These are phyloP conservation scores for Lobophora halterata DNA, from an alignment of 2,888 invertebrate genomes.

Conservation along the genomic window DNA sequence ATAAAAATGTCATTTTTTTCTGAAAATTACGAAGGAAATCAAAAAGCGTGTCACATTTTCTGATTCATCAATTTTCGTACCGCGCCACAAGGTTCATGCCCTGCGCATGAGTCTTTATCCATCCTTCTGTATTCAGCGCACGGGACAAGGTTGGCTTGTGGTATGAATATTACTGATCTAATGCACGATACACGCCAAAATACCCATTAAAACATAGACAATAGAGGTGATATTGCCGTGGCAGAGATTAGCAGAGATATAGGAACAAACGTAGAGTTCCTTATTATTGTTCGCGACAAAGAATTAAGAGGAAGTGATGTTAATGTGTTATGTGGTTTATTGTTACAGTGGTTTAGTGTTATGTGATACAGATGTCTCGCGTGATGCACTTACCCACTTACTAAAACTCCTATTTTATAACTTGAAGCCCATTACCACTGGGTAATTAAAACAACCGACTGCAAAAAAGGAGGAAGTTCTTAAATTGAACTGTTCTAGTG, in stretches of 20 bases:
- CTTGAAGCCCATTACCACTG: too few relatives aligned
- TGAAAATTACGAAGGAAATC: too few relatives aligned
- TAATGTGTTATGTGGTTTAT: constrained; percentile 14
- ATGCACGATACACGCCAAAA: constrained; percentile 7
- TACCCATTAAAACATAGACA: background rate
- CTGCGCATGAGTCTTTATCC: constrained; percentile 38
- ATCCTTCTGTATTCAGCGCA: constrained; percentile 41
- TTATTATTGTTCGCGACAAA: constrained; percentile 32
- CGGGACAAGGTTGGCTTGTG: constrained; percentile 37
- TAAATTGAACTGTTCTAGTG: too few relatives aligned
- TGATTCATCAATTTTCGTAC: constrained; percentile 16
- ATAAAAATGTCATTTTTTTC: too few relatives aligned
- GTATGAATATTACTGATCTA: constrained; percentile 19
- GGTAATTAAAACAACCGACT: too few relatives aligned
- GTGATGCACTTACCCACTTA: too few relatives aligned
- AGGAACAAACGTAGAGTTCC: constrained; percentile 29
- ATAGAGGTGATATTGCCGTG: background rate
- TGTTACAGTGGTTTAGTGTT: constrained; percentile 13
- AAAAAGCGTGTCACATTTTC: too few relatives aligned
- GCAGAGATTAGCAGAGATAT: constrained; percentile 12
- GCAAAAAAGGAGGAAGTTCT: too few relatives aligned
- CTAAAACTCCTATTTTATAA: too few relatives aligned
- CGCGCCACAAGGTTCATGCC: constrained; percentile 32
- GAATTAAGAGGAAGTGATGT: constrained; percentile 25
- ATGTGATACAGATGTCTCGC: too few relatives aligned